Conservation (phyloP, 2,888 invertebrate species). For the Dasysyrphus tricinctus region DNA sequence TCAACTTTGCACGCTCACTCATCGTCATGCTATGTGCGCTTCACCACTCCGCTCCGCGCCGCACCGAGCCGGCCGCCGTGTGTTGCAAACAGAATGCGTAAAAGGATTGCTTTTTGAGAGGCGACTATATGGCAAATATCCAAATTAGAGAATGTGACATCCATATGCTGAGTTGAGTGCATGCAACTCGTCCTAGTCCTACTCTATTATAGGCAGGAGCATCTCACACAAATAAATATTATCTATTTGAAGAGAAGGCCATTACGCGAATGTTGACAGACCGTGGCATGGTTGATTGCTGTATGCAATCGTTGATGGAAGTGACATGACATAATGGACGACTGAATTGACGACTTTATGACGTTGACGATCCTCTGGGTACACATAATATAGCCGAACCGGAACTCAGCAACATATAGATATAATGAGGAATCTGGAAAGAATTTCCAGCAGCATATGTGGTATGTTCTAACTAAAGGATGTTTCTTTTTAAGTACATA, state of each 20-base stretch:
- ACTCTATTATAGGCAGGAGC: background rate
- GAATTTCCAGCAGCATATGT: slow-evolving; percentile 15
- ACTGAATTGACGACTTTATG: slow-evolving; percentile 31
- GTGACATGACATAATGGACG: slow-evolving; percentile 43
- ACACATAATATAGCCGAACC: slow-evolving; percentile 10
- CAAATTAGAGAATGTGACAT: slow-evolving; percentile 65
- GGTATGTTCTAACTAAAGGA: slow-evolving; percentile 50
- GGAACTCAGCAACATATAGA: background rate
- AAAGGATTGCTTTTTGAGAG: slow-evolving; percentile 51
- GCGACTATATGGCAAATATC: slow-evolving; percentile 57
- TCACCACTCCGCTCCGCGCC: background rate
- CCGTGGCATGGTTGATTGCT: slow-evolving; percentile 43
- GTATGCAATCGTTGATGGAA: slow-evolving; percentile 46
- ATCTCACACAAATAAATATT: slow-evolving; percentile 40
- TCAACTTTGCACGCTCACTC: slow-evolving; percentile 70
- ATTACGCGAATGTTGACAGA: slow-evolving; percentile 70
- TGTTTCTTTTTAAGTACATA: slow-evolving; percentile 21
- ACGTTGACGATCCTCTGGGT: slow-evolving; percentile 26
- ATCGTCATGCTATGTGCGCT: slow-evolving; percentile 66
- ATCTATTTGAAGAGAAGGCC: slow-evolving; percentile 54
- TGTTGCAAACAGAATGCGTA: slow-evolving; percentile 49
- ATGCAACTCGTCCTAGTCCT: slow-evolving; percentile 15
- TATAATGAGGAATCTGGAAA: slow-evolving; percentile 18
- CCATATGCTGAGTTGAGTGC: slow-evolving; percentile 55
- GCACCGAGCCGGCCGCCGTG: background rate